Conservation (phyloP, 2,113 vertebrate species). For the Ginglymostoma cirratum region DNA sequence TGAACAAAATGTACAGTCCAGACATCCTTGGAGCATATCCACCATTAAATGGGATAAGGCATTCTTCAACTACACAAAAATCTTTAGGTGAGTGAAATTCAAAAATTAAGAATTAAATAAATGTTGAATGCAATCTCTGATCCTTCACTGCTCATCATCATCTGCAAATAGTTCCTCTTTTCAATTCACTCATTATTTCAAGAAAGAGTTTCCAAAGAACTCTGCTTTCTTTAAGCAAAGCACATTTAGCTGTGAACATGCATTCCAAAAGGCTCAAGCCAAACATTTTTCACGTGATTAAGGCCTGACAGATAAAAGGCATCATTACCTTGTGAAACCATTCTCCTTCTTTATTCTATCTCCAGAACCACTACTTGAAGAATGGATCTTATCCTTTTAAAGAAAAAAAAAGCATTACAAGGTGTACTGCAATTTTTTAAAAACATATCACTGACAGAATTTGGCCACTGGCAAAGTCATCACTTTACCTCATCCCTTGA, state of each 20-base stretch:
- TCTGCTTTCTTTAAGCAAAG: neutral
- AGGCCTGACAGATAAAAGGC: neutral
- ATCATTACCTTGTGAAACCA: slow-evolving; percentile 80
- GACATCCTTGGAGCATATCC: neutral
- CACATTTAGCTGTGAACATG: neutral
- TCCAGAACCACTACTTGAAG: slow-evolving; percentile 67
- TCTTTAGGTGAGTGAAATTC: neutral
- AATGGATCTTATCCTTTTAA: slow-evolving; percentile 59
- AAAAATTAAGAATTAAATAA: neutral
- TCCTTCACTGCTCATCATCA: neutral
- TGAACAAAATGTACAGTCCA: neutral
- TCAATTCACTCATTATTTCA: neutral
- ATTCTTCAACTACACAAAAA: neutral
- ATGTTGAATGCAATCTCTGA: too few species aligned
- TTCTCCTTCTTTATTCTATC: slow-evolving; percentile 89
- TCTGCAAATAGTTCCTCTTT: neutral
- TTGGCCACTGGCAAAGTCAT: neutral
- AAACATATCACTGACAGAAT: neutral
- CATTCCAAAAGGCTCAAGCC: neutral
- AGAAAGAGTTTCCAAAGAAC: neutral
- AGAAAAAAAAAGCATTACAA: slow-evolving; percentile 42
- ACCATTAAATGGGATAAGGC: neutral
- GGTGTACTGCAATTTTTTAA: neutral
- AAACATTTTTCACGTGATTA: neutral
- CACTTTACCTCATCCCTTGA: neutral